Conservation (phyloP, 2,113 vertebrate genomes). For the Neolamprologus variostigma region DNA sequence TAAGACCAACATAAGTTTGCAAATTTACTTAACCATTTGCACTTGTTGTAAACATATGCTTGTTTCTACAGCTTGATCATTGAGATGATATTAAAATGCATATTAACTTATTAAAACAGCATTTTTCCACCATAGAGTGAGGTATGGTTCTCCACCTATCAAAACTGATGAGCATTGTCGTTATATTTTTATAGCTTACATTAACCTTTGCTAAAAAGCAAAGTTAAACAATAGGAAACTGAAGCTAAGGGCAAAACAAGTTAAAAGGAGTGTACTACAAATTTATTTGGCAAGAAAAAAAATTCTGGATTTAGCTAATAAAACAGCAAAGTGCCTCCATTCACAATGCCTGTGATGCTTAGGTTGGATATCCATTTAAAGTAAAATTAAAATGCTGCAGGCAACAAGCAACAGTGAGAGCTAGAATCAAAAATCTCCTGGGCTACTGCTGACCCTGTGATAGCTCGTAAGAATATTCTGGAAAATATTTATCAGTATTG, state of each 20-base stretch:
- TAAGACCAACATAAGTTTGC: not conserved
- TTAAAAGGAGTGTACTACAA: not conserved
- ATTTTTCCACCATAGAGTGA: not conserved
- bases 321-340: not conserved
- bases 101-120: not conserved
- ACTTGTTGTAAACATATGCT: not conserved
- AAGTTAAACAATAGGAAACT: not conserved
- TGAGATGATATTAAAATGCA: not conserved
- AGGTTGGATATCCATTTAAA: not conserved
- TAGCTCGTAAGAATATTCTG: not conserved
- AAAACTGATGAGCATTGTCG: not conserved
- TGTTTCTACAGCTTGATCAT: not conserved
- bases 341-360: no score
- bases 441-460: not conserved
- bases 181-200: not conserved
- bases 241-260: not conserved
- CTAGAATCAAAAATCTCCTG: not conserved
- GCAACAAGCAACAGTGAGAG: not conserved
- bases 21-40: not conserved
- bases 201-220: not conserved
- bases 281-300: not conserved
- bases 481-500: accelerated
- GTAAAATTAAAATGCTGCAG: not conserved
- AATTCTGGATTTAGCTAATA: not conserved
- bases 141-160: not conserved